Conservation (phyloP, 2,888 invertebrate species). For the Chydorus sphaericus region DNA sequence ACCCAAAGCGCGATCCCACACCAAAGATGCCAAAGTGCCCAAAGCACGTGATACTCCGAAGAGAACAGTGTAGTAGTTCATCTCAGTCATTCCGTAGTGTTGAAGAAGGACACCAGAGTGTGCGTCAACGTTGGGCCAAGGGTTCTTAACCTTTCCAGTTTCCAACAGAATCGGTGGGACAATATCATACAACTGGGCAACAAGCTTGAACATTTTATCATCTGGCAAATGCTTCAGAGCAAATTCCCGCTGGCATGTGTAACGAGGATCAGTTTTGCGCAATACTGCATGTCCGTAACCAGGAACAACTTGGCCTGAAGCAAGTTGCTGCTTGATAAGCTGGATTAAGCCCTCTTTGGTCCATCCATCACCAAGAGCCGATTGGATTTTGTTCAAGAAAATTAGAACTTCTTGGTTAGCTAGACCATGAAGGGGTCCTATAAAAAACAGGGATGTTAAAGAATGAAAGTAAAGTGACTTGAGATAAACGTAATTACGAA, state of each 20-base stretch:
- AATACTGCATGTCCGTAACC: constrained; percentile 94
- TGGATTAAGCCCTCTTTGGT: constrained; percentile 79
- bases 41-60: constrained; percentile 57
- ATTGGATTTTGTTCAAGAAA: constrained; percentile 80
- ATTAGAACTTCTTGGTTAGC: constrained; percentile 92
- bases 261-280: constrained; percentile 84
- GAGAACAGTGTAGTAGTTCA: constrained; percentile 92
- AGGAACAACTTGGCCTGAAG: constrained; percentile 89
- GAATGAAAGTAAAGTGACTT: too few relatives aligned
- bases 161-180: constrained; percentile 82
- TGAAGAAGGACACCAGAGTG: constrained; percentile 86
- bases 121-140: constrained; percentile 98
- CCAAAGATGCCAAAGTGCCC: constrained; percentile 64
- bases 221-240: constrained; percentile 84
- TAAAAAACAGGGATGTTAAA: too few relatives aligned
- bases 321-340: constrained; percentile 94
- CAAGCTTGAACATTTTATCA: constrained; percentile 81
- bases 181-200: constrained; percentile 76
- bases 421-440: constrained; percentile 76
- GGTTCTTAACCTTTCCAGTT: constrained; percentile 92
- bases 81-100: constrained; percentile 81
- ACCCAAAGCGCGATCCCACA: constrained; percentile 76
- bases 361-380: constrained; percentile 68
- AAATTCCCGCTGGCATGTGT: constrained; percentile 86
- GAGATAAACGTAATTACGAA: too few relatives aligned